Percentiles rank a stretch among this genome's conserved stretches.
phyloP scores from a whole-genome alignment of 2,888 invertebrate species.

The Dioctria linearis region DNA sequence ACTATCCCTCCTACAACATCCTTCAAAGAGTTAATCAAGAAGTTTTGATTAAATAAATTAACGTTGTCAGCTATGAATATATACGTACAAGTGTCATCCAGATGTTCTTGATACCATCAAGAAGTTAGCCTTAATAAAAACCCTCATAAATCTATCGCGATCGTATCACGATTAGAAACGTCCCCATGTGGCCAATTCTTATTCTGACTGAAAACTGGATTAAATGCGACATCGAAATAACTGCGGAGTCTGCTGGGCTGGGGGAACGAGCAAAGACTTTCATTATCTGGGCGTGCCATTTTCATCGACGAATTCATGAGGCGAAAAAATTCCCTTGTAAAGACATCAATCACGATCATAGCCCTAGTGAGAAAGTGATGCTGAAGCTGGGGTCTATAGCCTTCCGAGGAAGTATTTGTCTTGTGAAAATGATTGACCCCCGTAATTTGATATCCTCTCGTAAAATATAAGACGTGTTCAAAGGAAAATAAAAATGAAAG shows the following conservation, averaged over 20 bases:
- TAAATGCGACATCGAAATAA: not conserved
- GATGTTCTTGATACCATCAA: slow-evolving; percentile 23
- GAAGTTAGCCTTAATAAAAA: slow-evolving; percentile 5
- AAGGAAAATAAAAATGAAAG: slow-evolving; percentile 17
- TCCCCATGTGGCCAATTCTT: slow-evolving; percentile 17
- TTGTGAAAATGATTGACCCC: not conserved
- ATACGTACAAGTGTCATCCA: slow-evolving; percentile 31
- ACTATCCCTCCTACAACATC: not conserved
- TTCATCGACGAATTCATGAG: slow-evolving; percentile 38
- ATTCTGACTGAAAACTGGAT: not conserved
- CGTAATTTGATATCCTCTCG: slow-evolving; percentile 39
- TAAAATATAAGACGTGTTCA: slow-evolving; percentile 12
- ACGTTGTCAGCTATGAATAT: slow-evolving; percentile 2
- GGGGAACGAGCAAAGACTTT: slow-evolving; percentile 5
- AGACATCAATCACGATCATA: slow-evolving; percentile 38
- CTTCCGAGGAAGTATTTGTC: slow-evolving; percentile 21
- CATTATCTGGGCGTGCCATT: slow-evolving; percentile 50
- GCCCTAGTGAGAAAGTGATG: slow-evolving; percentile 5
- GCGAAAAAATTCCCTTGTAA: slow-evolving; percentile 33
- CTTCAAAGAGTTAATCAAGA: slow-evolving; percentile 29
- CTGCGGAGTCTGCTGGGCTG: slow-evolving; percentile 6
- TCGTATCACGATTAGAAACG: slow-evolving; percentile 35
- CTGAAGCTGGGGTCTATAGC: slow-evolving; percentile 4
- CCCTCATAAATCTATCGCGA: slow-evolving; percentile 44
- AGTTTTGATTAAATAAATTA: slow-evolving; percentile 31